phyloP scores from a whole-genome alignment of 2,888 invertebrate species.

The Halocaridina rubra region DNA sequence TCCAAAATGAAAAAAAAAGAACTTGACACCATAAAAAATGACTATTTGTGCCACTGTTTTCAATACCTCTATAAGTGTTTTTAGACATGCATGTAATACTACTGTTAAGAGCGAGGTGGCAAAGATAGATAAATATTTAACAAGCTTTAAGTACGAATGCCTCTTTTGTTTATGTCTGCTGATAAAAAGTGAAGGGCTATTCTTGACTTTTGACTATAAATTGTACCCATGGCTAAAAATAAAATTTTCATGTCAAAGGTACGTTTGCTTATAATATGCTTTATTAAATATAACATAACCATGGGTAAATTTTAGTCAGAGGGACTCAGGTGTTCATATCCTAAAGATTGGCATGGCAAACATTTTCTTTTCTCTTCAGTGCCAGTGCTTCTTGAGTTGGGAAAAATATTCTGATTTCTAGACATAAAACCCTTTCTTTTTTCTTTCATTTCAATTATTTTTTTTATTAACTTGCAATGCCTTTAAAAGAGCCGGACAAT shows the following conservation, averaged over 20 bases:
- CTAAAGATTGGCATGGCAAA: not conserved
- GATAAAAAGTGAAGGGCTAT: not conserved
- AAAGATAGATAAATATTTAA: not conserved
- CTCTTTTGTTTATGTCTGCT: not conserved
- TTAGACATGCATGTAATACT: not conserved
- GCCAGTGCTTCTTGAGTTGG: not conserved
- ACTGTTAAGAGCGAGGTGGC: not conserved
- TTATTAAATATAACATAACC: no score
- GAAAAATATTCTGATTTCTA: no score
- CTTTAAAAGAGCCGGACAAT: no score
- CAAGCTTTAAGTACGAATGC: conserved; percentile 54
- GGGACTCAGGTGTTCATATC: not conserved
- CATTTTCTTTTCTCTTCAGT: not conserved
- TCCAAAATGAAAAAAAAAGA: not conserved
- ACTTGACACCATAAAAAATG: no score
- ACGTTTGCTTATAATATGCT: no score
- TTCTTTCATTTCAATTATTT: no score
- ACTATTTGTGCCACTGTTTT: conserved; percentile 20
- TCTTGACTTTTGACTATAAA: not conserved
- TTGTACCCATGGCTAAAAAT: not conserved
- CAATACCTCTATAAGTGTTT: conserved; percentile 9
- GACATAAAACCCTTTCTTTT: no score
- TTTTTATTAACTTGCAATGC: no score
- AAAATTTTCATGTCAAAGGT: no score
- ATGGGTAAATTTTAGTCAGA: no score